A percentile compares a stretch with the other conserved stretches of the same genome.
phyloP scores from a whole-genome alignment of 2,113 vertebrate genomes.

The Tretioscincus oriximinensis region DNA sequence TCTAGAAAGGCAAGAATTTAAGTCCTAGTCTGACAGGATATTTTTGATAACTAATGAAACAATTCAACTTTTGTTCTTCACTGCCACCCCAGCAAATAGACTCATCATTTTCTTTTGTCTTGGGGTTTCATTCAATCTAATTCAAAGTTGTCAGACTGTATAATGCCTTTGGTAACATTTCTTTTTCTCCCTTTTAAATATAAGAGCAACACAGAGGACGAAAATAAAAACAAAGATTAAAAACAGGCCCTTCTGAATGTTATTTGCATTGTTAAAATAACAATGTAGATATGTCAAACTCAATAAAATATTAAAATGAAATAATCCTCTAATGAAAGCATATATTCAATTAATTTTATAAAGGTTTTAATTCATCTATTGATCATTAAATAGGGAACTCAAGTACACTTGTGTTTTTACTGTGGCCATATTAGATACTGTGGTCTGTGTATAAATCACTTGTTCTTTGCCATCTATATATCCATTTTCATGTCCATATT shows the following conservation, averaged over 20 bases:
- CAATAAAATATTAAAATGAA: conserved; percentile 63
- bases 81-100: conserved; percentile 12
- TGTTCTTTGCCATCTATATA: no score
- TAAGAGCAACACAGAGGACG: no score
- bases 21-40: background rate
- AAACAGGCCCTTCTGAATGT: conserved; percentile 60
- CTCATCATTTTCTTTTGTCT: conserved; percentile 5
- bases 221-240: conserved; percentile 47
- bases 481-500: no score
- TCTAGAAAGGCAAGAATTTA: no score
- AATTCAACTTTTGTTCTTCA: no score
- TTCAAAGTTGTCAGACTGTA: conserved; percentile 20
- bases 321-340: conserved; percentile 71
- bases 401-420: conserved; percentile 8
- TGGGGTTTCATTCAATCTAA: conserved; percentile 1
- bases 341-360: conserved; percentile 74
- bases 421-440: no score
- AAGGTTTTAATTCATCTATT: conserved; percentile 63
- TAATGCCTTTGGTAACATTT: conserved; percentile 43
- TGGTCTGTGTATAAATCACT: no score
- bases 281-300: conserved; percentile 63
- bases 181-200: conserved; percentile 17
- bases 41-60: no score
- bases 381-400: conserved; percentile 62
- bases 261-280: no score